Evolutionary conservation across 2,797 vertebrate genomes (phyloP), one percentile per base, ranked within the genome.

Genomic region (Setipinna tenuifilis): DNA sequence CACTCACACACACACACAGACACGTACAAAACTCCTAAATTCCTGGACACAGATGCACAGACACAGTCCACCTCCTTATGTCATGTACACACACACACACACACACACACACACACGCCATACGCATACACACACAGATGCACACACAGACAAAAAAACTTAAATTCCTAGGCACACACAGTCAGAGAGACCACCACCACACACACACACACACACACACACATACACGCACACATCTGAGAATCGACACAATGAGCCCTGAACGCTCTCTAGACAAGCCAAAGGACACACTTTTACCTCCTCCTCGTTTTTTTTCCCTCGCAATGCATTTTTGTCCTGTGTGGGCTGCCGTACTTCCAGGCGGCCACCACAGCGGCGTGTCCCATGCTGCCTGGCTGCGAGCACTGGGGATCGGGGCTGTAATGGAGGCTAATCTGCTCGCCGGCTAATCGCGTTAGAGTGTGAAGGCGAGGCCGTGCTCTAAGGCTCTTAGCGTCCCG

Each of bases 341-440:
- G 14, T 71, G 28, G 65, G 65, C 65, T 31, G 12, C 28, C 28
- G 28, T 75, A 75, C 6, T 25, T 65, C 10, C 23, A 12, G 10
- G 62, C 23, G 23, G 11, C 62, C 23, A 65, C 62, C 62, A 9
- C n/a, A 6, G 23, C 62, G 9, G 23, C 9, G 23, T 2, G 10
- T 14, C 62, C 68, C 12, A 3, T 2, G 14, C 31, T 35, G 68
- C 4, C 31, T 17, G 68, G 68, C 68, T 16, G 68, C 31, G 12
- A 17, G 68, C 14, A 2, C 68, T 35, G 31, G 28, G 48, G 85
- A 86, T 87, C 78, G 85, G 82, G 46, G 25, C 54, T 86, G 65
- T 87, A 88, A 90, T 87, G 54, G 86, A 71, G 57, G 83, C 86
- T 89, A 89, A 90, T 88, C 85, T 87, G 68, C 85, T 28, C 59